Evolutionary conservation across 2,113 vertebrate species (phyloP).

Genomic region (Megaleporinus macrocephalus): DNA sequence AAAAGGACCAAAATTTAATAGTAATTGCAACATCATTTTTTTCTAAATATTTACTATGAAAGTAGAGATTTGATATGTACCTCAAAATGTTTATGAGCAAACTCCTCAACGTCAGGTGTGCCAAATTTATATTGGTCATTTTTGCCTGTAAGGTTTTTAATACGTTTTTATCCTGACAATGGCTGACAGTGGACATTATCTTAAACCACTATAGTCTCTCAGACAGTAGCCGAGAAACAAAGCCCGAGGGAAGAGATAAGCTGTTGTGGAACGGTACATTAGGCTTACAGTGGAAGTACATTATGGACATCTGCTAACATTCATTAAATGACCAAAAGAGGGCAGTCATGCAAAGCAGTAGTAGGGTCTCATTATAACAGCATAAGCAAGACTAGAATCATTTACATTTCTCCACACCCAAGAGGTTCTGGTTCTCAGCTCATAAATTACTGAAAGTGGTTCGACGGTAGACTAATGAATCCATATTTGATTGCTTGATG

Average conservation of each 20-base stretch:
- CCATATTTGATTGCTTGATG: not conserved
- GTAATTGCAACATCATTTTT: no score
- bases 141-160: no score
- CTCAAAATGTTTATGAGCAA: no score
- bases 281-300: no score
- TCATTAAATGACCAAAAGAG: slow-evolving; percentile 3
- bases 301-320: not conserved
- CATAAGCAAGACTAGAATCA: not conserved
- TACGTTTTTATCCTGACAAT: not conserved
- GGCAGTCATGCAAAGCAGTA: slow-evolving; percentile 7
- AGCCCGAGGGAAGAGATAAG: not conserved
- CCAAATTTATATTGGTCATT: no score
- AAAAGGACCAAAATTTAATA: no score
- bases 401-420: not conserved
- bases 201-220: not conserved
- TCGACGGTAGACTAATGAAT: not conserved
- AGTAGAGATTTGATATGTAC: no score
- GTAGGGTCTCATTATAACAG: not conserved
- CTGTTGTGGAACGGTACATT: not conserved
- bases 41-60: no score
- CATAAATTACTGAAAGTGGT: not conserved
- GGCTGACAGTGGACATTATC: not conserved
- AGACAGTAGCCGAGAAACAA: not conserved
- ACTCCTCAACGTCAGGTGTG: no score
- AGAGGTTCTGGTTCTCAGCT: not conserved